Evolutionary conservation across 2,888 invertebrate genomes (phyloP), one percentile per base, ranked within the genome.

Genomic region (Plutella xylostella): DNA sequence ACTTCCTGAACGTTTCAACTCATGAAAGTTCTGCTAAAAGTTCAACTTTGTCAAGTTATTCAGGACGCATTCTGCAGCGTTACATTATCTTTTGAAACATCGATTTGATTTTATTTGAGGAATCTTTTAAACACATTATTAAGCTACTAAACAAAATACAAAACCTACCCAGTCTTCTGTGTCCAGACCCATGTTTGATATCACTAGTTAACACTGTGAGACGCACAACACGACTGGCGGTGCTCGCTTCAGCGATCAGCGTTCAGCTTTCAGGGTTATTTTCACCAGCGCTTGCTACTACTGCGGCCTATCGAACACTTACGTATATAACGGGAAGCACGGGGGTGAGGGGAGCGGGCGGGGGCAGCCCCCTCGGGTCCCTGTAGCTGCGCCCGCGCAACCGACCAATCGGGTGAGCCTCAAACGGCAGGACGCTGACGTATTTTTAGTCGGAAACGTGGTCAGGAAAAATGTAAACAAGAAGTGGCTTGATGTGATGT

Each of bases 171-270:
- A 83, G 69, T 83, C 82, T 79, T 79, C 73, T 55, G 82, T 79
- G 59, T 82, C 80, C 73, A 82, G 76, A 77, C 68, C 82, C 83
- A 83, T 83, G 69, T 72, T 78, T 67, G 63, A 71, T 73, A 68
- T 78, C 80, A 83, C 83, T 79, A 68, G 82, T 77, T 78, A 79
- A 67, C 82, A 82, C 82, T 79, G 62, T 76, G 82, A 82, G 82
- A 80, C 80, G 79, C 82, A 83, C 82, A 82, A 82, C 82, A 83
- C 82, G 82, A 83, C 82, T 83, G 82, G 62, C 69, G 61, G 64
- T 63, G 56, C 67, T 58, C 65, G 18, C 61, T 70, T 66, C 60
- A 63, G 75, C 63, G 76, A 78, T 76, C 82, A 77, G 72, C 78
- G 77, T 75, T 76, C 82, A 77, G 72, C 78, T 77, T 75, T 77